Evolutionary conservation across 2,888 invertebrate genomes (phyloP), one percentile per base, ranked within the genome.

Genomic region (Diarsia dahlii): DNA sequence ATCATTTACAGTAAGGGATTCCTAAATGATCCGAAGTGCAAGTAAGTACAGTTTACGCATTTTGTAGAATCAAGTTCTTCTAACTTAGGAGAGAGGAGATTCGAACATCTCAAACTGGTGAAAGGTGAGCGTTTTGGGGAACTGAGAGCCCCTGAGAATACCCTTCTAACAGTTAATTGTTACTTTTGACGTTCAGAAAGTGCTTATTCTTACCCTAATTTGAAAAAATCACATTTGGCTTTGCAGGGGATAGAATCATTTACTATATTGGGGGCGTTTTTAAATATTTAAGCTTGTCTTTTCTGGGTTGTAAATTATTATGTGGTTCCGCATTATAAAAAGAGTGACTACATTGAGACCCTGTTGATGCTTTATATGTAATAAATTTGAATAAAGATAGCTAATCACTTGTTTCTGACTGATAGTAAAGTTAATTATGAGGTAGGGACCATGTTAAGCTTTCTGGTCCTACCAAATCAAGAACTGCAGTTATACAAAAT

Each of bases 1-100:
- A 96, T 98, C 52, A 97, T 98, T 76, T 98, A 98, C 95, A 98
- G 98, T 90, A 98, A 98, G 90, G 98, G 98, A 20, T 97, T 97
- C 86, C 97, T 97, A 89, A 97, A 96, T 82, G 97, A 98, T 91
- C 97, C 97, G 20, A 97, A 97, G 85, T 98, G 98, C 97, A 97
- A 97, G 97, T 97, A 91, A 97, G 97, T 94, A 69, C 9, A 45
- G 34, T 60, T 28, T 34, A 34, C 15, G 28, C 15, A 28, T 58
- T 28, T 28, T 60, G 18, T 9, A 34, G 18, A 60, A 60, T 60
- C 28, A 34, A 60, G 58, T 60, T 34, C 18, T 18, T 60, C 28
- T 28, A 18, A 28, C 58, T 18, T 15, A 28, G 8, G 18, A 60
- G 18, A 45, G 45, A 13, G 45, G n/a, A 45, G 13, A 45, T 45